phyloP scores from a whole-genome alignment of 2,888 invertebrate species.

The Spilarctia lutea region DNA sequence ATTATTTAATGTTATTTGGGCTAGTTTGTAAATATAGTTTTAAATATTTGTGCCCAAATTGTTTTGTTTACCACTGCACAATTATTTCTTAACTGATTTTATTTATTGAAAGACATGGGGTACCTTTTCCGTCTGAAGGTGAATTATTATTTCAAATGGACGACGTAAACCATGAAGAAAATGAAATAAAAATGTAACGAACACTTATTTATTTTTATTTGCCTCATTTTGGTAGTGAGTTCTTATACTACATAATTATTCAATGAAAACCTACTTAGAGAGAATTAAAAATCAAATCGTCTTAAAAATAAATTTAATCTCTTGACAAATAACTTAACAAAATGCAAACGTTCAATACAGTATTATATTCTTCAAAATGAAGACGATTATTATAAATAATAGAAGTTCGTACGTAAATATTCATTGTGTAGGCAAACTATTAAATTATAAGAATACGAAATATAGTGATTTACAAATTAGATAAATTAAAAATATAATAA shows the following conservation, averaged over 20 bases:
- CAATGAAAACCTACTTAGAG: neutral
- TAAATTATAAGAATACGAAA: slow-evolving; percentile 68
- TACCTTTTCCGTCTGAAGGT: slow-evolving; percentile 84
- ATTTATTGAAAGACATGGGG: slow-evolving; percentile 81
- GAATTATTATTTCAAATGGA: slow-evolving; percentile 74
- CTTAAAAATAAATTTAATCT: slow-evolving; percentile 84
- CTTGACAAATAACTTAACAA: slow-evolving; percentile 85
- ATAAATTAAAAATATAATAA: slow-evolving; percentile 65
- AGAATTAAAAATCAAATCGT: slow-evolving; percentile 52
- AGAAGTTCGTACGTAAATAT: slow-evolving; percentile 63
- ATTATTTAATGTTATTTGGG: slow-evolving; percentile 63
- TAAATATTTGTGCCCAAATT: slow-evolving; percentile 60
- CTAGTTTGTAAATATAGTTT: slow-evolving; percentile 77
- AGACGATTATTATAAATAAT: slow-evolving; percentile 77
- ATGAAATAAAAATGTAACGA: slow-evolving; percentile 63
- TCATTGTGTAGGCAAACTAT: slow-evolving; percentile 67
- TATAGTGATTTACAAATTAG: slow-evolving; percentile 65
- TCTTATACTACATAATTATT: neutral
- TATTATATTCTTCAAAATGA: slow-evolving; percentile 70
- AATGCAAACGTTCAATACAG: slow-evolving; percentile 74
- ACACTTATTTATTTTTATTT: slow-evolving; percentile 40
- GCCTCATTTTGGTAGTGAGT: slow-evolving; percentile 15
- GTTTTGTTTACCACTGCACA: slow-evolving; percentile 66
- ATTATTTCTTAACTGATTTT: slow-evolving; percentile 60
- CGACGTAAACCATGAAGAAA: slow-evolving; percentile 78